Evolutionary conservation across 2,888 invertebrate genomes (phyloP).

Genomic region (Cepaea hortensis): DNA sequence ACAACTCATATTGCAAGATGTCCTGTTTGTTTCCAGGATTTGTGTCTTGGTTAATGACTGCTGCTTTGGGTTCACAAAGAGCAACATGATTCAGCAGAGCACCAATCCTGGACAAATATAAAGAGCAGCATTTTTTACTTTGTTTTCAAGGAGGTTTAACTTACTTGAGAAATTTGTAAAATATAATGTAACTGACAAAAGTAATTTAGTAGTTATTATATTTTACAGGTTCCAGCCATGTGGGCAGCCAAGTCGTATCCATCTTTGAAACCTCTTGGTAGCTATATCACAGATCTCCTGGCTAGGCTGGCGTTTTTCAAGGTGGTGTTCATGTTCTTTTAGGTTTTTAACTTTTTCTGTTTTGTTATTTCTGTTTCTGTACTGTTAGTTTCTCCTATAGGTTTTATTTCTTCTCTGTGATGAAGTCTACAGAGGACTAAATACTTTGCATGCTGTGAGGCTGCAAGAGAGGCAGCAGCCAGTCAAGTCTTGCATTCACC

Average conservation of each 20-base stretch:
- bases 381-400: neutral
- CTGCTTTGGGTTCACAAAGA: no score
- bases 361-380: neutral
- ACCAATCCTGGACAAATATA: no score
- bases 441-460: neutral
- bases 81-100: no score
- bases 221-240: slow-evolving; percentile 72
- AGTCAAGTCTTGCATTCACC: no score
- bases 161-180: no score
- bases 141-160: no score
- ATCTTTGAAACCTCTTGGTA: slow-evolving; percentile 75
- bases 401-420: neutral
- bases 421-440: neutral
- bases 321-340: slow-evolving; percentile 55
- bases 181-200: no score
- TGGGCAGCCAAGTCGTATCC: slow-evolving; percentile 76
- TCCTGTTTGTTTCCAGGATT: no score
- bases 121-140: no score
- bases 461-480: neutral
- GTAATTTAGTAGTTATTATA: no score
- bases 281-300: slow-evolving; percentile 75
- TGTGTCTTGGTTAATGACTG: no score
- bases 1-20: no score
- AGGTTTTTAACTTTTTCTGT: neutral
- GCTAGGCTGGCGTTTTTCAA: slow-evolving; percentile 74